Evolutionary conservation across 1,140 invertebrate genomes (phyloP).

Genomic region (Bombus polaris): DNA sequence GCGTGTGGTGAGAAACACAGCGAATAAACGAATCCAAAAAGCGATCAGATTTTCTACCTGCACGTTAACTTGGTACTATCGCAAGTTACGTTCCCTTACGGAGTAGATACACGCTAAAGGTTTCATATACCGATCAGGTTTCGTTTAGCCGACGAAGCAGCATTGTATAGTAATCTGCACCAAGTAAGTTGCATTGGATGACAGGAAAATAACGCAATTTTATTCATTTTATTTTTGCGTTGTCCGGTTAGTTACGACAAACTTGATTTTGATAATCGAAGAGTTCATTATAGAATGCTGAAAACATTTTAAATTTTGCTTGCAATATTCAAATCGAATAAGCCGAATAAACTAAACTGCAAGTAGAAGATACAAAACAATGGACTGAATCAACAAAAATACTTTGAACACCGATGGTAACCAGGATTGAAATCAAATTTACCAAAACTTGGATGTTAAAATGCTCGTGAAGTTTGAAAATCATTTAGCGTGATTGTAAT

Average conservation of each 20-base stretch:
- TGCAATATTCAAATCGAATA: no score
- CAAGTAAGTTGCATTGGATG: neutral
- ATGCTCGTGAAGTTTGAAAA: neutral
- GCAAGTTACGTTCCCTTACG: neutral
- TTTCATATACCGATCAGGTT: neutral
- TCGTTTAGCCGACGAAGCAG: neutral
- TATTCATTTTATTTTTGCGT: no score
- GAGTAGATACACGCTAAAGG: neutral
- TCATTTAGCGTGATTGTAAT: constrained; percentile 23
- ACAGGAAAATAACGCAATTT: no score
- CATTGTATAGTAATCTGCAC: neutral
- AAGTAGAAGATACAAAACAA: no score
- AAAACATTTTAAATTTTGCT: no score
- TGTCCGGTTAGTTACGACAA: no score
- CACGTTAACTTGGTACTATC: constrained; percentile 13
- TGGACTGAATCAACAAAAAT: no score
- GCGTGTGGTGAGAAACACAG: neutral
- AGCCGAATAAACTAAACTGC: no score
- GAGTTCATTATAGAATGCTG: no score
- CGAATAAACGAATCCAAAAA: constrained; percentile 4
- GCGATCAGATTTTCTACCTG: neutral
- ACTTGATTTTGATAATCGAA: no score
- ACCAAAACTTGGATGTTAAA: neutral
- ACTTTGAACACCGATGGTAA: neutral
- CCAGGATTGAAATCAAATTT: neutral